Conservation (phyloP, 2,113 vertebrate genomes). For the Meriones unguiculatus region DNA sequence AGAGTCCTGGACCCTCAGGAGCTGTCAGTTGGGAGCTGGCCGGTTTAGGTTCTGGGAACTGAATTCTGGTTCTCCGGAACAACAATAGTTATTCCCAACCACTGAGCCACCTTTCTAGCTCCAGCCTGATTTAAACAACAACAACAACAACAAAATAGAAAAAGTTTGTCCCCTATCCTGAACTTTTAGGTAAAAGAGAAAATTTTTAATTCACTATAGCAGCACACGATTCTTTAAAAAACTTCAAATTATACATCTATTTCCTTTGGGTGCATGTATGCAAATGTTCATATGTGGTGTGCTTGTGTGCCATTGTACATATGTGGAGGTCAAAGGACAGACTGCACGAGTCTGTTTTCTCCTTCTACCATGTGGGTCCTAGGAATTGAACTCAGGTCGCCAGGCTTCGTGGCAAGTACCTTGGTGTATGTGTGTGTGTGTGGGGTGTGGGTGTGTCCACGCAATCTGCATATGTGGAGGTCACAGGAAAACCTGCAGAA, state of each 20-base stretch:
- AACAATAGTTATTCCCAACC: not conserved
- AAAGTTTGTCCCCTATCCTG: rapidly evolving
- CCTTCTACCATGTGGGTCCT: not conserved
- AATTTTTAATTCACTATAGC: not conserved
- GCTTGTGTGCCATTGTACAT: not conserved
- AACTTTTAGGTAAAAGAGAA: not conserved
- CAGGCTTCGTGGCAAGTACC: not conserved
- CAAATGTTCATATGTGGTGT: not conserved
- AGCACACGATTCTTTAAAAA: not conserved
- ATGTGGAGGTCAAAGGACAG: not conserved
- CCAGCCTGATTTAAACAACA: not conserved
- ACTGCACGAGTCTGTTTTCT: not conserved
- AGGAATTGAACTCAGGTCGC: not conserved
- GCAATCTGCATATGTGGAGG: not conserved
- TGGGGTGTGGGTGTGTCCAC: not conserved
- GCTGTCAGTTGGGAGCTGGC: not conserved
- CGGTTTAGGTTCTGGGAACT: not conserved
- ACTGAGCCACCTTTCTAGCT: not conserved
- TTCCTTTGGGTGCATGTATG: not conserved
- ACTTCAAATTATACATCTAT: too few relatives aligned
- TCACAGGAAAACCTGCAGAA: not conserved
- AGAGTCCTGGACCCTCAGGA: not conserved
- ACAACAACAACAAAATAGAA: not conserved
- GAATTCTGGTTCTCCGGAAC: not conserved
- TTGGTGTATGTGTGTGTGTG: not conserved